These are phyloP conservation scores for Papilio xuthus DNA, from an alignment of 1,140 invertebrate genomes.

Conservation along the genomic window DNA sequence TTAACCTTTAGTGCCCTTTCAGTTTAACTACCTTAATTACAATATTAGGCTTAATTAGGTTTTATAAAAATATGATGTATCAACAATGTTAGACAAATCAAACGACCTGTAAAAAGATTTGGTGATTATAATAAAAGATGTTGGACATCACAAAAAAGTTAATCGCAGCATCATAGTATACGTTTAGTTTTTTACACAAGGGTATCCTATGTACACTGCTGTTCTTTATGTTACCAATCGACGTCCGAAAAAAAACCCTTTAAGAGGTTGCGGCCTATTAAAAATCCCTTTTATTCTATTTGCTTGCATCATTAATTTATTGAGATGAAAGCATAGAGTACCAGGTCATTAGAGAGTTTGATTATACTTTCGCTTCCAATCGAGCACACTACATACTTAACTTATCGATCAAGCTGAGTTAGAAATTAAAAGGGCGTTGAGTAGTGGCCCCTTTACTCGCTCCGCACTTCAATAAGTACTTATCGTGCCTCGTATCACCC, in stretches of 20 bases:
- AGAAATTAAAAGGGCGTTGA: slow-evolving; percentile 11
- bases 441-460: slow-evolving; percentile 17
- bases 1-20: slow-evolving; percentile 15
- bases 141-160: neutral
- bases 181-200: too few relatives aligned
- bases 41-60: neutral
- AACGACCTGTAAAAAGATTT: neutral
- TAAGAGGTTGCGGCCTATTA: neutral
- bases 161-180: too few relatives aligned
- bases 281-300: neutral
- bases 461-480: slow-evolving; percentile 26
- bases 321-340: neutral
- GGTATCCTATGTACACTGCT: too few relatives aligned
- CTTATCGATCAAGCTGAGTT: slow-evolving; percentile 17
- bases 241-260: neutral
- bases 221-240: neutral
- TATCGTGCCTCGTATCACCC: slow-evolving; percentile 17
- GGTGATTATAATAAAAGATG: neutral
- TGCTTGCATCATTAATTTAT: neutral
- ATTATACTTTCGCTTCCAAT: slow-evolving; percentile 1
- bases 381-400: slow-evolving; percentile 1
- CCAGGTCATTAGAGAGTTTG: slow-evolving; percentile 2
- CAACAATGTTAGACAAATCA: neutral
- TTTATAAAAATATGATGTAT: neutral
- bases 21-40: slow-evolving; percentile 24